A percentile compares a stretch with the other conserved stretches of the same genome.
Conservation (phyloP, 2,113 vertebrate genomes). For the Heterochromis multidens region DNA sequence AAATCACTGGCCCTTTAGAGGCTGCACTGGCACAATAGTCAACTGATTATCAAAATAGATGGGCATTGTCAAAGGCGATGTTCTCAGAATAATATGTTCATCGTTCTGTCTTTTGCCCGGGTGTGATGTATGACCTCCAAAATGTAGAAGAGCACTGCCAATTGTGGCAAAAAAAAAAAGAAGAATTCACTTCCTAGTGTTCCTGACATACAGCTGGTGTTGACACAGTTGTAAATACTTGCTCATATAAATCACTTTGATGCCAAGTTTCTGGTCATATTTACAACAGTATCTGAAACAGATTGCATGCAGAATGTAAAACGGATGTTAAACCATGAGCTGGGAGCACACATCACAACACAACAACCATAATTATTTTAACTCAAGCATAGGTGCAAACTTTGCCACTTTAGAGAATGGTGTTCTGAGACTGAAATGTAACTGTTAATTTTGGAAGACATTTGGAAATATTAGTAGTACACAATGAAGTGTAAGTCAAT, state of each 20-base stretch:
- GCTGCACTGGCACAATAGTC: slow-evolving; percentile 53
- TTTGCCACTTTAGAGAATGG: not conserved
- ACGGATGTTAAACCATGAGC: not conserved
- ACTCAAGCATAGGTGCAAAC: not conserved
- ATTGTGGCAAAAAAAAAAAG: not conserved
- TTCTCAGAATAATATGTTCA: slow-evolving; percentile 63
- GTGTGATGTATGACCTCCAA: slow-evolving; percentile 59
- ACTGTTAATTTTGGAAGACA: not conserved
- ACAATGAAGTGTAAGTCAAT: too few relatives aligned
- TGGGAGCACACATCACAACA: not conserved
- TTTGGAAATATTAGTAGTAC: slow-evolving; percentile 5
- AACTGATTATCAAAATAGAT: slow-evolving; percentile 70
- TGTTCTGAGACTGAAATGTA: not conserved
- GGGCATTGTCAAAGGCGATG: slow-evolving; percentile 61
- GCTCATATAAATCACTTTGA: slow-evolving; percentile 37
- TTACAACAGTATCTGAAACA: not conserved
- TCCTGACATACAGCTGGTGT: slow-evolving; percentile 41
- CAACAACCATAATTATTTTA: not conserved
- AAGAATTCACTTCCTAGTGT: not conserved
- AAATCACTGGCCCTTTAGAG: slow-evolving; percentile 55
- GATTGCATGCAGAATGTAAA: slow-evolving; percentile 41
- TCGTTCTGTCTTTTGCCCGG: slow-evolving; percentile 35
- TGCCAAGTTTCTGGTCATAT: slow-evolving; percentile 26
- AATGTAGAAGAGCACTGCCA: slow-evolving; percentile 25
- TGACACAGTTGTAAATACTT: slow-evolving; percentile 43